phyloP scores from a whole-genome alignment of 1,140 invertebrate genomes.

The Thrips palmi region DNA sequence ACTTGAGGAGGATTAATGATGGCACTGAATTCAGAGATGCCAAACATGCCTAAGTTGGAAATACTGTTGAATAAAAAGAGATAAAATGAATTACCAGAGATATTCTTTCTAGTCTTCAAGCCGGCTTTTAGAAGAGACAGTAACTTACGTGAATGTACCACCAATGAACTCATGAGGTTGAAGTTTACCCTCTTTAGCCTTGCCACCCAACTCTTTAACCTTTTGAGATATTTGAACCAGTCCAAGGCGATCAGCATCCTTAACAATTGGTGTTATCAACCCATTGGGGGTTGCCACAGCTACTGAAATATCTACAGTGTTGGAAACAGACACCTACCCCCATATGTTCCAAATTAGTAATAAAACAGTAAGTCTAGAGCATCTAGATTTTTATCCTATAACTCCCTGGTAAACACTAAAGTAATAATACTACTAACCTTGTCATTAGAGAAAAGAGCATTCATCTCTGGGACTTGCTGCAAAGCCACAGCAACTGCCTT shows the following conservation, averaged over 20 bases:
- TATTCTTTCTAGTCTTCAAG: not conserved
- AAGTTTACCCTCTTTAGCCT: constrained; percentile 83
- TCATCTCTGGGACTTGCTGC: constrained; percentile 81
- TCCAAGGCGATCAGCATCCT: constrained; percentile 80
- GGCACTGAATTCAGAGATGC: constrained; percentile 67
- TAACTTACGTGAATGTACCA: constrained; percentile 40
- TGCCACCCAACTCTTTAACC: constrained; percentile 66
- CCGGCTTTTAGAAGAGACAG: not conserved
- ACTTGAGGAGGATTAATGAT: constrained; percentile 85
- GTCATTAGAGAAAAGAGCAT: constrained; percentile 47
- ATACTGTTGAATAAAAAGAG: constrained; percentile 31
- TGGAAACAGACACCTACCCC: constrained; percentile 4
- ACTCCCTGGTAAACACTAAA: constrained; percentile 2
- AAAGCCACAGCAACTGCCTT: constrained; percentile 86
- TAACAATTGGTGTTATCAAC: constrained; percentile 93
- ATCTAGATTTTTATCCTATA: constrained; percentile 5
- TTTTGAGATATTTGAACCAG: constrained; percentile 70
- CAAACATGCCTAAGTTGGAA: constrained; percentile 97
- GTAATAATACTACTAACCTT: constrained; percentile 14
- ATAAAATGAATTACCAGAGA: not conserved
- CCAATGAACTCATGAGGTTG: constrained; percentile 95
- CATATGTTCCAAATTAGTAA: constrained; percentile 2
- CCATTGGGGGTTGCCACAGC: constrained; percentile 91
- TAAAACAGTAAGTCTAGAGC: constrained; percentile 3
- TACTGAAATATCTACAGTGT: constrained; percentile 75